Evolutionary conservation across 2,888 invertebrate genomes (phyloP).

Genomic region (Ennomos fuscantarius): DNA sequence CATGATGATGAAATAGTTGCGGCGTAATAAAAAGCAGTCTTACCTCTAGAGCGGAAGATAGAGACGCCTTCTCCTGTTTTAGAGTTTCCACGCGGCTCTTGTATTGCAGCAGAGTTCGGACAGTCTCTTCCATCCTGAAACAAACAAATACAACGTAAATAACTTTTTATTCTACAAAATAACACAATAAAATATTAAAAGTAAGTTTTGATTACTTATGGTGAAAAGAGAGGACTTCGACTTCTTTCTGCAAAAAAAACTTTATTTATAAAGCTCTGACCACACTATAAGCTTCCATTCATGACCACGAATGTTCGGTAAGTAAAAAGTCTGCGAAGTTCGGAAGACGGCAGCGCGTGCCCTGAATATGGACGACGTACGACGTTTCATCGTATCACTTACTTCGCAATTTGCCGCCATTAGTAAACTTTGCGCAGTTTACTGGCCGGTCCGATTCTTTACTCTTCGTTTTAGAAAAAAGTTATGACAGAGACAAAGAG

Average conservation of each 20-base stretch:
- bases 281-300: conserved; percentile 19
- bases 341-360: conserved; percentile 47
- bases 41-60: conserved; percentile 90
- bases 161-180: too few relatives aligned
- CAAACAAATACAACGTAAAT: conserved; percentile 35
- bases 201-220: too few relatives aligned
- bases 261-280: too few relatives aligned
- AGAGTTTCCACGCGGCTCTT: conserved; percentile 90
- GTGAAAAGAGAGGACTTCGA: too few relatives aligned
- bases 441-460: conserved; percentile 23
- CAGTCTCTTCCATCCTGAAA: conserved; percentile 92
- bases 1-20: neutral
- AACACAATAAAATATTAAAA: too few relatives aligned
- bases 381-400: conserved; percentile 47
- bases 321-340: conserved; percentile 52
- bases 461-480: conserved; percentile 15
- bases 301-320: conserved; percentile 29
- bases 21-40: conserved; percentile 46
- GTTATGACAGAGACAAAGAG: neutral
- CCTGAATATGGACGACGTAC: conserved; percentile 43
- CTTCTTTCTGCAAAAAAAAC: too few relatives aligned
- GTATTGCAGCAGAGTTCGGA: conserved; percentile 89
- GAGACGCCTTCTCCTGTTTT: conserved; percentile 89
- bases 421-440: conserved; percentile 33
- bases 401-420: conserved; percentile 49